Conservation (phyloP, 2,113 vertebrate species). For the Bufo gargarizans region DNA sequence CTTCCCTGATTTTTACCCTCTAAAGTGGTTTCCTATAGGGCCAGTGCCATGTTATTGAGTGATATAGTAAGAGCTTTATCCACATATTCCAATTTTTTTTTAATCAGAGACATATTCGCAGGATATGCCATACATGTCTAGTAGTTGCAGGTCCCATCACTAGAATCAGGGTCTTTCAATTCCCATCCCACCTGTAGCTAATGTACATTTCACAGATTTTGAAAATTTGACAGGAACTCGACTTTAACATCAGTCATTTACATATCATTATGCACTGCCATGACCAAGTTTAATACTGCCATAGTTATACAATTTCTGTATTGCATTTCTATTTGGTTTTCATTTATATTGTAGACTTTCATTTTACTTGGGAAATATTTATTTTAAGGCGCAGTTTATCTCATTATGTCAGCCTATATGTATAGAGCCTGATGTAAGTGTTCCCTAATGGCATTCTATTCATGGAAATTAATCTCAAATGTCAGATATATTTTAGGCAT, state of each 20-base stretch:
- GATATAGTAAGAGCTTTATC: too few species aligned
- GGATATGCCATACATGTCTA: too few species aligned
- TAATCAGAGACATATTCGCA: too few species aligned
- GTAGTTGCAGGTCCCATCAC: too few species aligned
- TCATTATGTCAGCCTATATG: neutral
- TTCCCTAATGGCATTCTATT: slow-evolving; percentile 23
- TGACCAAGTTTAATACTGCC: neutral
- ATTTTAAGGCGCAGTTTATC: slow-evolving; percentile 14
- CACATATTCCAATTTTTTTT: too few species aligned
- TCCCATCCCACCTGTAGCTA: too few species aligned
- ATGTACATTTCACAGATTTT: neutral
- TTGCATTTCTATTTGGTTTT: neutral
- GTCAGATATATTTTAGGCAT: slow-evolving; percentile 47
- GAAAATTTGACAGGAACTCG: too few species aligned
- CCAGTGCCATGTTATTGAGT: too few species aligned
- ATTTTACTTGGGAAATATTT: neutral
- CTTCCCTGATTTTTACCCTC: too few species aligned
- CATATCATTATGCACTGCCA: neutral
- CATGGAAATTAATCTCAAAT: slow-evolving; percentile 44
- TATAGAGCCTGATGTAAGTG: neutral
- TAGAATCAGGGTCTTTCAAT: too few species aligned
- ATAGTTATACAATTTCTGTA: neutral
- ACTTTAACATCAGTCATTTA: neutral
- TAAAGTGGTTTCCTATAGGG: too few species aligned
- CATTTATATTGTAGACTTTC: neutral